A percentile compares a stretch with the other conserved stretches of the same genome.
These are phyloP conservation scores for Limenitis camilla DNA, from an alignment of 2,888 invertebrate genomes.

Conservation along the genomic window DNA sequence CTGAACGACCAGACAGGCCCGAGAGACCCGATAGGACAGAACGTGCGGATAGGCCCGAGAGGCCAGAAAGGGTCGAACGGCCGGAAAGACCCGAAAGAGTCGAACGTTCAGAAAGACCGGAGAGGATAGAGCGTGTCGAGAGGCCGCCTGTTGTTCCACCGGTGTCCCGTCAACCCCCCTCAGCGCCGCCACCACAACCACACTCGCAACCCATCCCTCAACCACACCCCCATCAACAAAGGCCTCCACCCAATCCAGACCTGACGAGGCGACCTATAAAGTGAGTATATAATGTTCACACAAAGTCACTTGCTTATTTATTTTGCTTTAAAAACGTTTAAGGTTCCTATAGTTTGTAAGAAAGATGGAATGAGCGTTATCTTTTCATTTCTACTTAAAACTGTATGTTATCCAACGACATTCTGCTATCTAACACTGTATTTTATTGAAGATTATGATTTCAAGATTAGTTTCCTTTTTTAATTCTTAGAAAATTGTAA, in stretches of 20 bases:
- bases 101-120: conserved; percentile 34
- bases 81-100: conserved; percentile 40
- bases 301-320: neutral
- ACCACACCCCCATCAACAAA: conserved; percentile 57
- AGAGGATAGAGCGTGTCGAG: conserved; percentile 28
- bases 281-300: conserved; percentile 55
- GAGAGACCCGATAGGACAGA: conserved; percentile 37
- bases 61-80: conserved; percentile 44
- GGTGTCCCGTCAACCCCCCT: conserved; percentile 29
- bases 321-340: neutral
- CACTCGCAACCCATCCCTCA: conserved; percentile 39
- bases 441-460: neutral
- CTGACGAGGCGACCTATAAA: conserved; percentile 83
- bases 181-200: neutral
- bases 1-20: conserved; percentile 43
- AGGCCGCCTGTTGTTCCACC: conserved; percentile 34
- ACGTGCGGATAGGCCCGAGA: conserved; percentile 30
- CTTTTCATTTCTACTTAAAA: too few relatives aligned
- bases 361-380: too few relatives aligned
- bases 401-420: neutral
- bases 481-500: too few relatives aligned
- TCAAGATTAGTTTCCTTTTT: neutral
- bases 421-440: neutral
- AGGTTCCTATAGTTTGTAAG: too few relatives aligned
- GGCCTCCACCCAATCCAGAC: conserved; percentile 76